These are phyloP conservation scores for Pachyseris speciosa DNA, from an alignment of 64 coral and sea anemone genomes.

Conservation along the genomic window DNA sequence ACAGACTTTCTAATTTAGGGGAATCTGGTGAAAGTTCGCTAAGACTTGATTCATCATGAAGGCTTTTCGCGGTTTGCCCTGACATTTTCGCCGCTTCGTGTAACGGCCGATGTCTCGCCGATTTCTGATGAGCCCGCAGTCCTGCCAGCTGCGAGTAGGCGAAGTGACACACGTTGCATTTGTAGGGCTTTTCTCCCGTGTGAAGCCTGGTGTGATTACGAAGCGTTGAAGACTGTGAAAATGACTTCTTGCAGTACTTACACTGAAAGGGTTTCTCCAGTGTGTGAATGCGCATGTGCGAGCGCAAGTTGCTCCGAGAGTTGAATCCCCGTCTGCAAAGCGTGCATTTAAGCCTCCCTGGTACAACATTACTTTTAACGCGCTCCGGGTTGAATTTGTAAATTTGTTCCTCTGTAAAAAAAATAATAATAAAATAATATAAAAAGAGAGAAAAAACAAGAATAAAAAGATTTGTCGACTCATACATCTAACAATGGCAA, in stretches of 20 bases:
- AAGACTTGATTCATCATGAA: slow-evolving; percentile 15
- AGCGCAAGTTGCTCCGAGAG: slow-evolving; percentile 95
- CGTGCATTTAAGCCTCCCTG: slow-evolving; percentile 94
- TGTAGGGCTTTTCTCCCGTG: slow-evolving; percentile 98
- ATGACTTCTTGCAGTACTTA: slow-evolving; percentile 98
- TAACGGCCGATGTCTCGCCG: slow-evolving; percentile 82
- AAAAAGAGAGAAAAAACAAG: too few species aligned
- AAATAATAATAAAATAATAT: slow-evolving; percentile 42
- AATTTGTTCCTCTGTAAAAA: slow-evolving; percentile 57
- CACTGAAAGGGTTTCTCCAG: slow-evolving; percentile 99
- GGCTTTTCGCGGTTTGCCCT: background rate
- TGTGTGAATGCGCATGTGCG: slow-evolving; percentile 99
- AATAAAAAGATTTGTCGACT: background rate
- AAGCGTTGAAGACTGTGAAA: slow-evolving; percentile 96
- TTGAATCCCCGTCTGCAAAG: slow-evolving; percentile 97
- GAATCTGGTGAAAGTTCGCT: slow-evolving; percentile 21
- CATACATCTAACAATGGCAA: background rate
- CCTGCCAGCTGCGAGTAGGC: slow-evolving; percentile 99
- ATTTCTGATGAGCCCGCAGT: slow-evolving; percentile 98
- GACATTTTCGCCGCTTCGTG: slow-evolving; percentile 29
- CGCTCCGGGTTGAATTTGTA: slow-evolving; percentile 85
- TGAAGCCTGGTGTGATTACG: slow-evolving; percentile 98
- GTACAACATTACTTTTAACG: slow-evolving; percentile 56
- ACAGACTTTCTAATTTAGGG: background rate
- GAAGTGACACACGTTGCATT: slow-evolving; percentile 97